Conservation (phyloP, 2,113 vertebrate species). For the Eulemur macaco region DNA sequence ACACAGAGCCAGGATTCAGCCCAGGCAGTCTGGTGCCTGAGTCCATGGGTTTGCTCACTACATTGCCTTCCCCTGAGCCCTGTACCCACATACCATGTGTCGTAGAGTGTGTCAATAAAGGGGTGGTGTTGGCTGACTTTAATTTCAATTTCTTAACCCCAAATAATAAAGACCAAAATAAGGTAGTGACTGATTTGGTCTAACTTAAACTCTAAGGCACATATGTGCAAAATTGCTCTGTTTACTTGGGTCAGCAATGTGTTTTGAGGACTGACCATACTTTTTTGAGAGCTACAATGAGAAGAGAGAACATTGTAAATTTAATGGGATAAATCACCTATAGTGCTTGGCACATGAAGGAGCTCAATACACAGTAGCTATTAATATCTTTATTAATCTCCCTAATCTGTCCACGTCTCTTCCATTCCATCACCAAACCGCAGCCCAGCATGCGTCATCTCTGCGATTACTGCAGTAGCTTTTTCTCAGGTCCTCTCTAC, state of each 20-base stretch:
- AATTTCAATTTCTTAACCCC: not conserved
- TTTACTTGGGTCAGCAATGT: not conserved
- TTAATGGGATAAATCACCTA: not conserved
- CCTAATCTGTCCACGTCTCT: not conserved
- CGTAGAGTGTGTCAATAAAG: not conserved
- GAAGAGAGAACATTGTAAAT: not conserved
- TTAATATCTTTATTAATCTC: not conserved
- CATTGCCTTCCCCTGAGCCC: not conserved
- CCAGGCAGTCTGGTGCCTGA: not conserved
- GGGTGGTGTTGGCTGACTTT: not conserved
- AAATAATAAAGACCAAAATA: not conserved
- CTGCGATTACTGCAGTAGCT: accelerated
- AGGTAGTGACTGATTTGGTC: not conserved
- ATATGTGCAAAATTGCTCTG: not conserved
- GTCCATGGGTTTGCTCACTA: not conserved
- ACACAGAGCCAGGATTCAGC: not conserved
- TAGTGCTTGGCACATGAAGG: not conserved
- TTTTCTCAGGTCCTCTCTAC: not conserved
- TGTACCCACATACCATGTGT: not conserved
- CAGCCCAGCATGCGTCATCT: accelerated
- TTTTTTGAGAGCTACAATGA: not conserved
- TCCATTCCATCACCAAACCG: accelerated
- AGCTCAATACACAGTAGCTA: not conserved
- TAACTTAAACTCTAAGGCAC: not conserved
- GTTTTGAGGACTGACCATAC: not conserved